Evolutionary conservation across 2,113 vertebrate species (phyloP).

Genomic region (Malaclemys terrapin): DNA sequence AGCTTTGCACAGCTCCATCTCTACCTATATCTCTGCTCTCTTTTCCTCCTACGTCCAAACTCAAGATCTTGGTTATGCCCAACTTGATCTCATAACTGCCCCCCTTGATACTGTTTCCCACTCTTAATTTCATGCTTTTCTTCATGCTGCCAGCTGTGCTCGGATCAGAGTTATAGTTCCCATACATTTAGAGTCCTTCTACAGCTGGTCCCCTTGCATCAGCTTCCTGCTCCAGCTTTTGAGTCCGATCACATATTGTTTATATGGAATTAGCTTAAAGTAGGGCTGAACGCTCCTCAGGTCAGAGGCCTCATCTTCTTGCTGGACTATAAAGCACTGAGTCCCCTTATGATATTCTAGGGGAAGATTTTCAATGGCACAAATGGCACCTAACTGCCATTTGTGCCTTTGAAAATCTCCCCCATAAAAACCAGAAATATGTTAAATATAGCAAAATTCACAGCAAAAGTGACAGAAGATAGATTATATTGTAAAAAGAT

Average conservation of each 20-base stretch:
- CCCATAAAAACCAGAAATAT: fast-evolving
- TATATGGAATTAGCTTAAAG: neutral
- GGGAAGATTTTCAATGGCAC: neutral
- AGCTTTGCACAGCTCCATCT: neutral
- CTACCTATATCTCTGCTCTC: neutral
- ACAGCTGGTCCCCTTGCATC: neutral
- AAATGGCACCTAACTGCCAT: neutral
- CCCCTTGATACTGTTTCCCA: neutral
- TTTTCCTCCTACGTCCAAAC: neutral
- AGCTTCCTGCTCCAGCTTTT: neutral
- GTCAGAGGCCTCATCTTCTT: neutral
- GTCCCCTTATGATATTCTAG: neutral
- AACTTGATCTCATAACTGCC: neutral
- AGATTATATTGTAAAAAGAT: fast-evolving
- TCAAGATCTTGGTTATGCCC: neutral
- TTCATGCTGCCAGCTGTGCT: neutral
- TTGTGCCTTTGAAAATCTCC: neutral
- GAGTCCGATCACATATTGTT: neutral
- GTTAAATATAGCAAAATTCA: neutral
- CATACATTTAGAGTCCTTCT: neutral
- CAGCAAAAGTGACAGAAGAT: neutral
- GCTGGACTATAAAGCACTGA: neutral
- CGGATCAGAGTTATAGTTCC: neutral
- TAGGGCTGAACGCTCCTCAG: neutral
- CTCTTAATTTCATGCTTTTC: neutral